Conservation (phyloP, 2,888 invertebrate genomes). For the Mimachlamys varia region DNA sequence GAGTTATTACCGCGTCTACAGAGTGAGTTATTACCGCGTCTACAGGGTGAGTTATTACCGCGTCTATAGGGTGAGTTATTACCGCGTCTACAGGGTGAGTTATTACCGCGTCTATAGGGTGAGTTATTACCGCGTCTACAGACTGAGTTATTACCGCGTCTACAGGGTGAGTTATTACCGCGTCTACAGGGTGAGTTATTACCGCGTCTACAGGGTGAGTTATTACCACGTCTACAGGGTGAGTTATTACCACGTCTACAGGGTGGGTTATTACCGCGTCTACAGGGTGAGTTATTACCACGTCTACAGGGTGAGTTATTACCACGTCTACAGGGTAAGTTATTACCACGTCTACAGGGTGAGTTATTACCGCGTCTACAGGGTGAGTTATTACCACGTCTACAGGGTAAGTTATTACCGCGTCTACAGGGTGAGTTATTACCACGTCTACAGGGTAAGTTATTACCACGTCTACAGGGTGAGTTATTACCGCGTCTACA, state of each 20-base stretch:
- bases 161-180: conserved; percentile 60
- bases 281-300: conserved; percentile 60
- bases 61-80: too few species aligned
- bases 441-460: conserved; percentile 63
- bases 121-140: too few species aligned
- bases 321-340: conserved; percentile 63
- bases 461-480: conserved; percentile 63
- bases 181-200: conserved; percentile 59
- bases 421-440: conserved; percentile 59
- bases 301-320: conserved; percentile 59
- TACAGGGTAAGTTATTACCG: conserved; percentile 59
- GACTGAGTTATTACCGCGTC: too few species aligned
- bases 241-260: conserved; percentile 50
- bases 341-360: conserved; percentile 63
- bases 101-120: too few species aligned
- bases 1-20: too few species aligned
- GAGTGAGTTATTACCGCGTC: too few species aligned
- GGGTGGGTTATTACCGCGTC: conserved; percentile 57
- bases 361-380: conserved; percentile 50
- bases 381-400: conserved; percentile 57
- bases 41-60: too few species aligned
- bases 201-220: conserved; percentile 63
- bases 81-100: too few species aligned
- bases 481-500: too few species aligned
- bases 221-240: conserved; percentile 63